Percentiles rank a stretch among this genome's conserved stretches.
Evolutionary conservation across 2,888 invertebrate genomes (phyloP).

Genomic region (Colostygia pectinataria): DNA sequence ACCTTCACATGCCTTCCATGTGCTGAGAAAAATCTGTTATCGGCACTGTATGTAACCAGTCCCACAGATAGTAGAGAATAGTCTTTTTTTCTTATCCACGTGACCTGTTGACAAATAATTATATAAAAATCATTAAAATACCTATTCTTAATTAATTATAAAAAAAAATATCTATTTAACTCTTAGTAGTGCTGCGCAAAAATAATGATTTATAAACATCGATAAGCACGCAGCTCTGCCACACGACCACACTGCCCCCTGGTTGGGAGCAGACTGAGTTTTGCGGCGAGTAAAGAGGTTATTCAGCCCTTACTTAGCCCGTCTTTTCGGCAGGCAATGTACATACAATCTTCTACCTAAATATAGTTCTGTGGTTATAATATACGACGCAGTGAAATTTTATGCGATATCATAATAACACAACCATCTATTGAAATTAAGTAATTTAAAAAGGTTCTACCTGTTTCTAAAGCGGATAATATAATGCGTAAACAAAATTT

Average conservation of each 20-base stretch:
- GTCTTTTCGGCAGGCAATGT: too few relatives aligned
- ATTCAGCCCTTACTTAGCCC: too few relatives aligned
- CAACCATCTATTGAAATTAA: conserved; percentile 5
- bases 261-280: too few relatives aligned
- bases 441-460: conserved; percentile 14
- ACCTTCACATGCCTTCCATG: conserved; percentile 84
- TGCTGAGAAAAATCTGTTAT: conserved; percentile 85
- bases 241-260: too few relatives aligned
- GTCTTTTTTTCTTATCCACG: conserved; percentile 87
- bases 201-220: too few relatives aligned
- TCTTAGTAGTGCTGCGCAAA: too few relatives aligned
- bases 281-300: too few relatives aligned
- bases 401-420: conserved; percentile 5
- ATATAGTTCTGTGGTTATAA: too few relatives aligned
- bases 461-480: conserved; percentile 4
- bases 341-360: too few relatives aligned
- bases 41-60: conserved; percentile 85
- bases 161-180: too few relatives aligned
- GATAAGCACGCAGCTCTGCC: too few relatives aligned
- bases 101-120: conserved; percentile 75
- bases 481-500: conserved; percentile 28
- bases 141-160: too few relatives aligned
- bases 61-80: conserved; percentile 86
- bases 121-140: neutral
- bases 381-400: neutral